Conservation (phyloP, 2,797 vertebrate genomes). For the Todus mexicanus region DNA sequence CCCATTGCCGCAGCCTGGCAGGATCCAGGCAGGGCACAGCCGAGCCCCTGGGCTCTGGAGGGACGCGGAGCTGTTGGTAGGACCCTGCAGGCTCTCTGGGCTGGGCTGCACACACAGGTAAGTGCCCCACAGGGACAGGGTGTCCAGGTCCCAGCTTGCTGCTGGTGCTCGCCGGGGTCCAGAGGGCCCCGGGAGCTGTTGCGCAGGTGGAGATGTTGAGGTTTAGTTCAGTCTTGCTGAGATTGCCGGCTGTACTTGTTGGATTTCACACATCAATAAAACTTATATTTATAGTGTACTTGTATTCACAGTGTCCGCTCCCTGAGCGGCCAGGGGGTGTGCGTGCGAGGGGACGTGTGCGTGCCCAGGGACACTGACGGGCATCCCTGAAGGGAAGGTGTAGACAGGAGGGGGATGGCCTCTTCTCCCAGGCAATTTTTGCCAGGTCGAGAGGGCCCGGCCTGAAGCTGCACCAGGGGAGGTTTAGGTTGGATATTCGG, state of each 20-base stretch:
- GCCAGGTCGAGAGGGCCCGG: too few relatives aligned
- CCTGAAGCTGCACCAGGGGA: too few relatives aligned
- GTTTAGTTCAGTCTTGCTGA: background rate
- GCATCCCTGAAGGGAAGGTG: too few relatives aligned
- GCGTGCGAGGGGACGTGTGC: rapidly evolving
- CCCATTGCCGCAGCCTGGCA: background rate
- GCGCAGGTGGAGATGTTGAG: background rate
- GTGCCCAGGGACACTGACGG: rapidly evolving
- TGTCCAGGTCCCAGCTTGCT: background rate
- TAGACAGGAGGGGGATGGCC: too few relatives aligned
- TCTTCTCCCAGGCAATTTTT: too few relatives aligned
- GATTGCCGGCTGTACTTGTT: conserved; percentile 64
- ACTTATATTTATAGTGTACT: conserved; percentile 78
- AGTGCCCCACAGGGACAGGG: background rate
- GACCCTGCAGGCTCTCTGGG: background rate
- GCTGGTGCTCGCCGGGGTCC: background rate
- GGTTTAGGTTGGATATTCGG: too few relatives aligned
- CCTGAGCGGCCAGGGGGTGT: background rate
- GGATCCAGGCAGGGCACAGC: background rate
- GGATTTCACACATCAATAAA: conserved; percentile 78
- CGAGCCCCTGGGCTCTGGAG: background rate
- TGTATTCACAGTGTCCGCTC: conserved; percentile 72
- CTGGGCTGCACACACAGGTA: background rate
- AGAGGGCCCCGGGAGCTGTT: background rate
- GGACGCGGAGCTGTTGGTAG: background rate